Conservation (phyloP, 2,888 invertebrate species). For the Sinhomidia bicolor region DNA sequence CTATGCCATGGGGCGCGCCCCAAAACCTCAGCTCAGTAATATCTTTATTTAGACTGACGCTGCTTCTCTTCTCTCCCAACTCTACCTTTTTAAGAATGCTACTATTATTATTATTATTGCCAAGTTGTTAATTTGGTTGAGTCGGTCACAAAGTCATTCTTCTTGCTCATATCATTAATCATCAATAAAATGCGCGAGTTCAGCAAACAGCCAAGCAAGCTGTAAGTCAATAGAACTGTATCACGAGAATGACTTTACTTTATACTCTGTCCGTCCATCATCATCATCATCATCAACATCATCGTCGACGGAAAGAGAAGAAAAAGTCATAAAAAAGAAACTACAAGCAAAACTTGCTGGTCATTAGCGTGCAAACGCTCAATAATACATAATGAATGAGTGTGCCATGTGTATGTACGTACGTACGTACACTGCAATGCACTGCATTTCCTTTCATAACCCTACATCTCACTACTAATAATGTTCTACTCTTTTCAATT, state of each 20-base stretch:
- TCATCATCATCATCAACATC: no score
- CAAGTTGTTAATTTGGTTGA: background rate
- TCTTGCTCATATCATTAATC: background rate
- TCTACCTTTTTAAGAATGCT: background rate
- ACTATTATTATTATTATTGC: background rate
- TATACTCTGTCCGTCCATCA: no score
- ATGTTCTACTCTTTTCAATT: no score
- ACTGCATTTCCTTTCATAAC: no score
- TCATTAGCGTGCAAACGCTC: slow-evolving; percentile 49
- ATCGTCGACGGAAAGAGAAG: no score
- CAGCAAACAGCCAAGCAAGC: background rate
- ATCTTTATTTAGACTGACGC: no score
- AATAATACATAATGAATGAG: slow-evolving; percentile 19
- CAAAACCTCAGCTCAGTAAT: no score
- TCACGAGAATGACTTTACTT: no score
- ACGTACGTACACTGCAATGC: background rate
- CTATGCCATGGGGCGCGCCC: no score
- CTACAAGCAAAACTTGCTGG: background rate
- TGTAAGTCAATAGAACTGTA: no score
- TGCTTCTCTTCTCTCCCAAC: background rate
- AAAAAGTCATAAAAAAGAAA: no score
- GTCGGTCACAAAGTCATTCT: background rate
- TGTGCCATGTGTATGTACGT: background rate
- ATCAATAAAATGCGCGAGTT: background rate
- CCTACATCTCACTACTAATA: no score